Percentiles rank a stretch among this genome's conserved stretches.
Evolutionary conservation across 2,113 vertebrate genomes (phyloP).

Genomic region (Hypanus sabinus): DNA sequence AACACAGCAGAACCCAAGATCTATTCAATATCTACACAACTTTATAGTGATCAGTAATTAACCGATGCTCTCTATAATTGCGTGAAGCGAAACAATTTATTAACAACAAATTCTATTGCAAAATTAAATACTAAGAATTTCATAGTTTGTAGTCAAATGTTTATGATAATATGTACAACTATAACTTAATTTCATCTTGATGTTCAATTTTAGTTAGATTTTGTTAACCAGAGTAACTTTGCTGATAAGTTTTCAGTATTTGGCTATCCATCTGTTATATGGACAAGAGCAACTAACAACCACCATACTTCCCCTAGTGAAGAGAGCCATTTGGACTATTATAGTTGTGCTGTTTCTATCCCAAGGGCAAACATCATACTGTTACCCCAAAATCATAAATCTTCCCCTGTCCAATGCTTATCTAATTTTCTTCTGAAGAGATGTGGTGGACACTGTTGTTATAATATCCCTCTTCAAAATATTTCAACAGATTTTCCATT

Average conservation of each 20-base stretch:
- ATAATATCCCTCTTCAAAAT: not conserved
- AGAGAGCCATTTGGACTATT: no score
- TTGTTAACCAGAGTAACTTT: not conserved
- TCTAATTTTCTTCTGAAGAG: not conserved
- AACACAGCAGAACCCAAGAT: not conserved
- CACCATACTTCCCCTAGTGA: not conserved
- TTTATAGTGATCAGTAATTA: not conserved
- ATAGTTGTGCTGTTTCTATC: no score
- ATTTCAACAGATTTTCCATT: not conserved
- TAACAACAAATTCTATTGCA: not conserved
- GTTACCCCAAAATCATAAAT: not conserved
- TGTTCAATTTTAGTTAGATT: not conserved
- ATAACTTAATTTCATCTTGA: not conserved
- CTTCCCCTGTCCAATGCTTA: not conserved
- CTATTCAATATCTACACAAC: not conserved
- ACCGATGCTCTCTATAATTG: not conserved
- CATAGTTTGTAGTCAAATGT: not conserved
- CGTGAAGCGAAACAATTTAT: not conserved
- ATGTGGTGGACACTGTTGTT: not conserved
- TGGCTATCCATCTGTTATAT: not conserved
- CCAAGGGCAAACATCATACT: not conserved
- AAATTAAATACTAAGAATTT: not conserved
- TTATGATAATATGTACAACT: not conserved
- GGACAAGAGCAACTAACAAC: not conserved
- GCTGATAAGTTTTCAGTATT: not conserved